phyloP scores from a whole-genome alignment of 2,888 invertebrate species.

The Taenaris catops region DNA sequence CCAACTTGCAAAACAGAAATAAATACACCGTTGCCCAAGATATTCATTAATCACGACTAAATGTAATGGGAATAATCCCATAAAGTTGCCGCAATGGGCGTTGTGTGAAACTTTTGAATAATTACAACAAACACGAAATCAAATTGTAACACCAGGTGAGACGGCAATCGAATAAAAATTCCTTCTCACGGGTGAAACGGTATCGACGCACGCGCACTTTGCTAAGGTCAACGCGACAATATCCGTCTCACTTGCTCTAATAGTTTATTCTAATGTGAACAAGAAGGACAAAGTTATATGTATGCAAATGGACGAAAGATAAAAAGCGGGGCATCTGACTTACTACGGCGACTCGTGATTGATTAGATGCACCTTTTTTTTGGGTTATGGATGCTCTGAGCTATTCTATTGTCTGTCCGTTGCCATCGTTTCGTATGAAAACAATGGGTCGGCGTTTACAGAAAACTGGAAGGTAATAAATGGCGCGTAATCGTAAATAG shows the following conservation, averaged over 20 bases:
- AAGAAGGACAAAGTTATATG: slow-evolving; percentile 19
- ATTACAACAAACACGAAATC: slow-evolving; percentile 22
- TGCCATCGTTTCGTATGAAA: slow-evolving; percentile 34
- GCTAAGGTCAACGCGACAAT: slow-evolving; percentile 48
- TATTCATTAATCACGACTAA: slow-evolving; percentile 17
- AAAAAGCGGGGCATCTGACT: slow-evolving; percentile 55
- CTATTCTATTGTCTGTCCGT: slow-evolving; percentile 46
- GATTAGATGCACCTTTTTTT: slow-evolving; percentile 67
- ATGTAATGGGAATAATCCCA: slow-evolving; percentile 17
- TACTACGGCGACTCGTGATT: slow-evolving; percentile 58
- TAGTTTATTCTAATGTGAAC: slow-evolving; percentile 18
- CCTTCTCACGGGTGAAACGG: slow-evolving; percentile 70
- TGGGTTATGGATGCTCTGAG: slow-evolving; percentile 42
- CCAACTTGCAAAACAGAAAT: slow-evolving; percentile 14
- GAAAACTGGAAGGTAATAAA: slow-evolving; percentile 40
- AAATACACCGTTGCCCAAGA: slow-evolving; percentile 14
- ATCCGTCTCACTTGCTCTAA: slow-evolving; percentile 37
- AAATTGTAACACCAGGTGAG: slow-evolving; percentile 43
- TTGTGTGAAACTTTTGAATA: slow-evolving; percentile 18
- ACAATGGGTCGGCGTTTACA: slow-evolving; percentile 30
- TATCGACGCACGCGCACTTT: slow-evolving; percentile 59
- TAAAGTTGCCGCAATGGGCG: slow-evolving; percentile 14
- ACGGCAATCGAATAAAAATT: slow-evolving; percentile 52
- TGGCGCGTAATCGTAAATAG: slow-evolving; percentile 45
- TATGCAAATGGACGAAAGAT: slow-evolving; percentile 55